These are phyloP conservation scores for Trichonephila clavata DNA, from an alignment of 1,140 invertebrate species.

Conservation along the genomic window DNA sequence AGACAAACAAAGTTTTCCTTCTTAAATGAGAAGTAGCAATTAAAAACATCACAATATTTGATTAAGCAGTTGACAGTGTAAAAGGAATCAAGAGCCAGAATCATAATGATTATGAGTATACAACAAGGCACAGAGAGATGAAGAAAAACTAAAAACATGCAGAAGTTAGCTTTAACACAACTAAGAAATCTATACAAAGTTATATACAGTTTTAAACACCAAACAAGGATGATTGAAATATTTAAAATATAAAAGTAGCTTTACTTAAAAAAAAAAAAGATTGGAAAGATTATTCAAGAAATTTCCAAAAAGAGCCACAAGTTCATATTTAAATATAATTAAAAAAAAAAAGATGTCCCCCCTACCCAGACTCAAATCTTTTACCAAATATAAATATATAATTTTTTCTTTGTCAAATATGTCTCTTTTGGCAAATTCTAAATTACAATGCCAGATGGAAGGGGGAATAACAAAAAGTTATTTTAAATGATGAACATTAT, in stretches of 20 bases:
- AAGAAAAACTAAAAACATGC: constrained; percentile 5
- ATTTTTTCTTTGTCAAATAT: too few relatives aligned
- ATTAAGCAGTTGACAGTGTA: constrained; percentile 9
- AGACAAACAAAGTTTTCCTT: not conserved
- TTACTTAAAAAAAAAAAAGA: too few relatives aligned
- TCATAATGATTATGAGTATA: not conserved
- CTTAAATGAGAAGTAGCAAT: constrained; percentile 13
- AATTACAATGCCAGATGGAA: too few relatives aligned
- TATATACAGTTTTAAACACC: constrained; percentile 35
- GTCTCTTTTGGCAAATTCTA: too few relatives aligned
- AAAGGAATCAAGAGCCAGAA: not conserved
- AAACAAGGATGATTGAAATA: constrained; percentile 29
- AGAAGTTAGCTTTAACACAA: constrained; percentile 8
- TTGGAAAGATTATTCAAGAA: too few relatives aligned
- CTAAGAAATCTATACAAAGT: constrained; percentile 12
- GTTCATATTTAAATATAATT: too few relatives aligned
- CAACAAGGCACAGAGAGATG: not conserved
- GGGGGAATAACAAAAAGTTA: too few relatives aligned
- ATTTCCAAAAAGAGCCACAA: too few relatives aligned
- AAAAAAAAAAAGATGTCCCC: too few relatives aligned
- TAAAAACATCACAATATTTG: constrained; percentile 28
- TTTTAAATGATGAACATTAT: too few relatives aligned
- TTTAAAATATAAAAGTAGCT: not conserved
- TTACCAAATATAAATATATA: too few relatives aligned
- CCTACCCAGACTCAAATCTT: too few relatives aligned